Conservation (phyloP, 2,888 invertebrate genomes). For the Metalampra italica region DNA sequence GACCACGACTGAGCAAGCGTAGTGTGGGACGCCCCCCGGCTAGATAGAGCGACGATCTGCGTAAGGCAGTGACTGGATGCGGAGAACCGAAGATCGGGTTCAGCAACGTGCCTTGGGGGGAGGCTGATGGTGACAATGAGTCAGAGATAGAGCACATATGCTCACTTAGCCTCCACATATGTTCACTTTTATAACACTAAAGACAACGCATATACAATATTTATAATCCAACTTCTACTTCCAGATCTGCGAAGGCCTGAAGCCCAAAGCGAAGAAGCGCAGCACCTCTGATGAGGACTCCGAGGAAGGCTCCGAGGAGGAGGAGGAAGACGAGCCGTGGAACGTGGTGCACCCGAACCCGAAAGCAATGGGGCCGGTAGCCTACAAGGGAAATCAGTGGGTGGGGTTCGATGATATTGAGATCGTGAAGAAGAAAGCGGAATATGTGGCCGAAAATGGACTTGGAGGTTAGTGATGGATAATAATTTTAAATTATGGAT, state of each 20-base stretch:
- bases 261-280: slow-evolving; percentile 53
- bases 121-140: too few species aligned
- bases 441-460: slow-evolving; percentile 89
- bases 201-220: too few species aligned
- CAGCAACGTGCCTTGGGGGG: too few species aligned
- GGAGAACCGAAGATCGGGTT: too few species aligned
- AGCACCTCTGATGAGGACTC: slow-evolving; percentile 30
- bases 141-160: too few species aligned
- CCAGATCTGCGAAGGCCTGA: slow-evolving; percentile 91
- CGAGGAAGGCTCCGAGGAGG: slow-evolving; percentile 47
- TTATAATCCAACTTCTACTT: not conserved
- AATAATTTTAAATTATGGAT: not conserved
- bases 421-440: slow-evolving; percentile 89
- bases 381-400: slow-evolving; percentile 91
- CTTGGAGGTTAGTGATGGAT: slow-evolving; percentile 82
- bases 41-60: too few species aligned
- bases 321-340: slow-evolving; percentile 81
- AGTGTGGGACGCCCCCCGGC: too few species aligned
- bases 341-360: slow-evolving; percentile 89
- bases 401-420: slow-evolving; percentile 94
- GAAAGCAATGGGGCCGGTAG: slow-evolving; percentile 93
- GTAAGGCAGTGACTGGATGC: too few species aligned
- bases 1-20: too few species aligned
- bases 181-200: too few species aligned
- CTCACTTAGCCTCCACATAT: too few species aligned